Conservation (phyloP, 1,140 invertebrate species). For the Meteorus sp. region DNA sequence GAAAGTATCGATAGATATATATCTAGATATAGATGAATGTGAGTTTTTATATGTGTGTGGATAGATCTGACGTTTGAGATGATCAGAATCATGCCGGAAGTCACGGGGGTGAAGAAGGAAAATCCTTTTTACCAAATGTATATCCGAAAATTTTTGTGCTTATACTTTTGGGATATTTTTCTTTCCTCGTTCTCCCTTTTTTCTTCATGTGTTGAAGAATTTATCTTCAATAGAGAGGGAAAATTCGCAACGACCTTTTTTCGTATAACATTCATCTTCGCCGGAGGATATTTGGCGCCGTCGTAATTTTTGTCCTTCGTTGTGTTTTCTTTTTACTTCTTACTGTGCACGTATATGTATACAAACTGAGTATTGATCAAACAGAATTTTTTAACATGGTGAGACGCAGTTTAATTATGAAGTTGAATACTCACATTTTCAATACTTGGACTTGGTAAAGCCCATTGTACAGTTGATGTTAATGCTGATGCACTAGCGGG, state of each 20-base stretch:
- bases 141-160: background rate
- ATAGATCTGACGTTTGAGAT: too few relatives aligned
- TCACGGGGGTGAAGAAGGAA: constrained; percentile 10
- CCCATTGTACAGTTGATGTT: constrained; percentile 61
- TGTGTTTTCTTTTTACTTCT: background rate
- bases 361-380: background rate
- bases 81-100: constrained; percentile 16
- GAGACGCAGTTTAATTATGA: too few relatives aligned
- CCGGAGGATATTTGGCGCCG: too few relatives aligned
- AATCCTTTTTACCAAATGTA: background rate
- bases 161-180: background rate
- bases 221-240: too few relatives aligned
- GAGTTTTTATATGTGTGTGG: too few relatives aligned
- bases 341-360: too few relatives aligned
- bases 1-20: constrained; percentile 19
- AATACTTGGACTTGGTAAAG: constrained; percentile 63
- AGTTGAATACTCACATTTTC: constrained; percentile 68
- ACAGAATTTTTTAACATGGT: too few relatives aligned
- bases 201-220: background rate
- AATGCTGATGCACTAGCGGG: constrained; percentile 64
- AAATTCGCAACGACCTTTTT: too few relatives aligned
- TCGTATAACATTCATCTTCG: too few relatives aligned
- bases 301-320: too few relatives aligned
- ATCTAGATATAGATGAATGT: too few relatives aligned
- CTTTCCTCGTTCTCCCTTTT: background rate